A percentile compares a stretch with the other conserved stretches of the same genome.
Evolutionary conservation across 2,797 vertebrate species (phyloP).

Genomic region (Falco biarmicus): DNA sequence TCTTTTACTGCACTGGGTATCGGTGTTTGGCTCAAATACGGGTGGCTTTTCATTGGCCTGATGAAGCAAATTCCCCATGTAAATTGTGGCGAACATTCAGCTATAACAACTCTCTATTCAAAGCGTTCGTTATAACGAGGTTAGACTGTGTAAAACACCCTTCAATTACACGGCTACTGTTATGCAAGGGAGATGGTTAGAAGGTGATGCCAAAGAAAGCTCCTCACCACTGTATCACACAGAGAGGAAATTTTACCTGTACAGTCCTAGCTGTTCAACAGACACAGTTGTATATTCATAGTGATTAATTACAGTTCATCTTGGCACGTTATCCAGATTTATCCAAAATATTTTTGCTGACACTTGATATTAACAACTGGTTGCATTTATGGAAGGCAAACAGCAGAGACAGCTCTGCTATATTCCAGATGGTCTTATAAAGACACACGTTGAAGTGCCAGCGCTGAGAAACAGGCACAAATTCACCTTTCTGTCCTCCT

Average conservation of each 20-base stretch:
- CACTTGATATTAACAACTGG: not conserved
- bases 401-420: not conserved
- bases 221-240: not conserved
- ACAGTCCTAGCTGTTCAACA: not conserved
- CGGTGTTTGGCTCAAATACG: not conserved
- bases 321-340: not conserved
- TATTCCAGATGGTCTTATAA: not conserved
- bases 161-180: not conserved
- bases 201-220: not conserved
- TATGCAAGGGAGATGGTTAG: not conserved
- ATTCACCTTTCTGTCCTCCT: not conserved
- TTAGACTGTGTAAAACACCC: not conserved
- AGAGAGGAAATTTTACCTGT: not conserved
- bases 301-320: not conserved
- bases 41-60: not conserved
- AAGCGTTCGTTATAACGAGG: not conserved
- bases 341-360: constrained; percentile 17
- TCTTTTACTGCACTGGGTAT: not conserved
- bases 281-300: not conserved
- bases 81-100: not conserved
- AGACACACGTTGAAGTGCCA: not conserved
- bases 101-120: not conserved
- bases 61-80: not conserved
- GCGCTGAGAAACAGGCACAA: not conserved
- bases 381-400: not conserved